Evolutionary conservation across 2,797 vertebrate genomes (phyloP), one percentile per base, ranked within the genome.

Genomic region (Xenentodon cancila): DNA sequence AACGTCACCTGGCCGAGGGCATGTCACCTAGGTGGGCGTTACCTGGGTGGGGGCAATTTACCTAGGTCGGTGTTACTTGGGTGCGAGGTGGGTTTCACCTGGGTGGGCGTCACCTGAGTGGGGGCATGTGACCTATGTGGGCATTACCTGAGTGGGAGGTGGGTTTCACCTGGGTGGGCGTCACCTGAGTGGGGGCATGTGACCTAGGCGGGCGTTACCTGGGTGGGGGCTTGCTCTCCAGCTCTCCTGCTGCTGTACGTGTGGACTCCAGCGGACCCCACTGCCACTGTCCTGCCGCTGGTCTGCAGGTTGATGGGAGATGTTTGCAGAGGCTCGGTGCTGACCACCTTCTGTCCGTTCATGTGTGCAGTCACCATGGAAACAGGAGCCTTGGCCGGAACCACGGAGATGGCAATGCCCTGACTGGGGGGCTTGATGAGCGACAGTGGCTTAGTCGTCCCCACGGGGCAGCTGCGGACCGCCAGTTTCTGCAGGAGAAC

Each of bases 281-380:
- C 73, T 13, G 22, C 48, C 63, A 19, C 75, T 60, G 51, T 73
- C 82, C 81, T 87, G 87, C 83, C 81, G 46, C 85, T 73, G 42
- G 86, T 94, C 88, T 94, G 94, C 56, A 93, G 93, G 89, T 93
- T 92, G 88, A 93, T 87, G 77, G 94, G 93, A 47, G 91, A 88
- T 53, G 86, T 90, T 85, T 93, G 95, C 46, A 91, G 92, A 48
- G 86, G 85, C 77, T 94, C 93, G 4, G 85, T 83, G 71, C 89
- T 86, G 37, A 73, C 81, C 68, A 72, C 85, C 90, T 91, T 94
- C 84, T 94, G 93, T 79, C 95, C 95, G 50, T 92, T 95, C 56
- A 94, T 90, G 86, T 94, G 93, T 71, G 95, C 93, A 1, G 95
- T 94, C 88, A 95, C 95, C 95, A 96, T 95, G 84, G 94, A 92